These are phyloP conservation scores for Paratrypauchen microcephalus DNA, from an alignment of 2,797 vertebrate species.

Conservation along the genomic window DNA sequence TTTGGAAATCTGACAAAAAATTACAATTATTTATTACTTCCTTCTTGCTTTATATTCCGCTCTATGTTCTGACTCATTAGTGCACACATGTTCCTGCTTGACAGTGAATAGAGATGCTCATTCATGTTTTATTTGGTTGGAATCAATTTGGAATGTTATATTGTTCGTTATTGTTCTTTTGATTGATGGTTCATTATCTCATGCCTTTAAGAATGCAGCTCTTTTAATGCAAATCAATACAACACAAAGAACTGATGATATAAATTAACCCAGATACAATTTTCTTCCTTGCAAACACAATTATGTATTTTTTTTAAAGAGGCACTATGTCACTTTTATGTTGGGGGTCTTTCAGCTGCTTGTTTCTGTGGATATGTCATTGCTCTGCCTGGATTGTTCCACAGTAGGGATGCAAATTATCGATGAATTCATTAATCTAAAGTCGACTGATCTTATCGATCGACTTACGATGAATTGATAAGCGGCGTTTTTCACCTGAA, in stretches of 20 bases:
- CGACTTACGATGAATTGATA: too few species aligned
- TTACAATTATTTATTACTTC: too few species aligned
- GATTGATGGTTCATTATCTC: not conserved
- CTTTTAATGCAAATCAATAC: not conserved
- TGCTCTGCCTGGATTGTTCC: too few species aligned
- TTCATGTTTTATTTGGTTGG: not conserved
- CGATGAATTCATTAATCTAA: too few species aligned
- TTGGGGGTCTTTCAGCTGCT: too few species aligned
- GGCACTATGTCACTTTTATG: too few species aligned
- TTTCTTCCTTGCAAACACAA: not conserved
- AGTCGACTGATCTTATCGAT: too few species aligned
- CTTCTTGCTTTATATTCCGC: too few species aligned
- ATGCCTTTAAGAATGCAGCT: not conserved
- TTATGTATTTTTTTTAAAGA: not conserved
- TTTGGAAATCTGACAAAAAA: too few species aligned
- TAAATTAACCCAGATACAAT: not conserved
- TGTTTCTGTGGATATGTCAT: too few species aligned
- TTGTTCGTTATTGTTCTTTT: not conserved
- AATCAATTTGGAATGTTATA: not conserved
- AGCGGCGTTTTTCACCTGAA: too few species aligned
- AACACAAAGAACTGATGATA: not conserved
- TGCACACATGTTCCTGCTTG: not conserved
- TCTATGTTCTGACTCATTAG: not conserved
- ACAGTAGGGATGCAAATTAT: too few species aligned
- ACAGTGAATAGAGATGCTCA: not conserved